Base-by-base conservation (phyloP, 2,888 invertebrate genomes). In the Tetanocera ferruginea region DNA sequence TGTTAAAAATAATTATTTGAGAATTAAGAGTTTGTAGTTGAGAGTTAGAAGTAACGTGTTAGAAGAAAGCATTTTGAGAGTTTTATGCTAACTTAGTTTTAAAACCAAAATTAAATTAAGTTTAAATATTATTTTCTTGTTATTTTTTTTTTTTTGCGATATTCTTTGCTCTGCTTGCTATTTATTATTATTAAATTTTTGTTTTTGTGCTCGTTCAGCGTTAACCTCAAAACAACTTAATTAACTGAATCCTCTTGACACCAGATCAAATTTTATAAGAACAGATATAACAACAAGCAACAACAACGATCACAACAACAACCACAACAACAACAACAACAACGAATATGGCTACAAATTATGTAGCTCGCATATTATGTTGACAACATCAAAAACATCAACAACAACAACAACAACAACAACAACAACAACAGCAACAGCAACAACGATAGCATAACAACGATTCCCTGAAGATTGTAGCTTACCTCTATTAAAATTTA, bases 401-500 rank as follows among this genome's bases (percentile, higher is more conserved):
- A 73, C 6, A 52, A 60, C 23, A 60, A 43, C 25, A 55, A 57
- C 19, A 37, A 19, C 60, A 55, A 73, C n/a, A 60, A 25, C 19
- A 71, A 6, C 19, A 14, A 6, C 55, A 25, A 6, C 3, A 19
- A 23, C 17, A 57, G 11, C 31, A 71, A 19, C 23, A 72, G 37
- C 23, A 70, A 70, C 25, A 51, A n/a, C 23, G 31, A 51, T 17
- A 25, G 49, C 49, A 66, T 19, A 51, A 52, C 34, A 43, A 66
- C 37, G 31, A 74, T 74, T 74, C 74, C 34, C 74, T 37, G 23
- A 51, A 64, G 74, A 66, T 66, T 66, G n/a, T 25, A 31, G 51
- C 66, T 74, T 79, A 76, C 75, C 72, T 79, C 79, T 80, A 83
- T 81, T 83, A 82, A 82, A 82, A 83, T 76, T 76, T 76, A 79